Evolutionary conservation across 1,140 invertebrate genomes (phyloP).

Genomic region (Drosophila elegans): DNA sequence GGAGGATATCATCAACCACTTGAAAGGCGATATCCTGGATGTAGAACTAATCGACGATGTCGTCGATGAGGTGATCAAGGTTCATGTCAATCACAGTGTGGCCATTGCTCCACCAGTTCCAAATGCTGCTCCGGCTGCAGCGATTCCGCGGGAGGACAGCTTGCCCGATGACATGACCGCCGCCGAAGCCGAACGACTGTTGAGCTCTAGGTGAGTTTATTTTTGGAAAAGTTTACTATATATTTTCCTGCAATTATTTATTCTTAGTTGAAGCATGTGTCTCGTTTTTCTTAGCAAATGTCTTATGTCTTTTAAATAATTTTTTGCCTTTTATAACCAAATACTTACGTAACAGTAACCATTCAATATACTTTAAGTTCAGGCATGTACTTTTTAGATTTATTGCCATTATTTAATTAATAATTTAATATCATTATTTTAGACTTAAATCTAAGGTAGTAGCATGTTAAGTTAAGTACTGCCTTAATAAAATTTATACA

Average conservation of each 20-base stretch:
- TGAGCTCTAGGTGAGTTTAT: conserved; percentile 90
- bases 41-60: conserved; percentile 60
- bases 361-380: too few relatives aligned
- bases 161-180: conserved; percentile 91
- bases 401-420: too few relatives aligned
- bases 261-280: conserved; percentile 6
- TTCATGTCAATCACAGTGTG: conserved; percentile 53
- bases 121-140: conserved; percentile 2
- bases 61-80: conserved; percentile 76
- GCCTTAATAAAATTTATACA: too few relatives aligned
- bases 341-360: too few relatives aligned
- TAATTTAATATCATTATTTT: too few relatives aligned
- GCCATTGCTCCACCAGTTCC: background rate
- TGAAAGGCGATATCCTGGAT: conserved; percentile 66
- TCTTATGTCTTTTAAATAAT: too few relatives aligned
- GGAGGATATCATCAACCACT: conserved; percentile 81
- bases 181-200: conserved; percentile 93
- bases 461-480: too few relatives aligned
- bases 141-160: conserved; percentile 68
- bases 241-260: background rate
- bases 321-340: too few relatives aligned
- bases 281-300: background rate
- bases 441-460: too few relatives aligned
- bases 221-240: background rate
- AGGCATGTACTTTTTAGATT: too few relatives aligned